Conservation (phyloP, 2,113 vertebrate genomes). For the Euleptes europaea region DNA sequence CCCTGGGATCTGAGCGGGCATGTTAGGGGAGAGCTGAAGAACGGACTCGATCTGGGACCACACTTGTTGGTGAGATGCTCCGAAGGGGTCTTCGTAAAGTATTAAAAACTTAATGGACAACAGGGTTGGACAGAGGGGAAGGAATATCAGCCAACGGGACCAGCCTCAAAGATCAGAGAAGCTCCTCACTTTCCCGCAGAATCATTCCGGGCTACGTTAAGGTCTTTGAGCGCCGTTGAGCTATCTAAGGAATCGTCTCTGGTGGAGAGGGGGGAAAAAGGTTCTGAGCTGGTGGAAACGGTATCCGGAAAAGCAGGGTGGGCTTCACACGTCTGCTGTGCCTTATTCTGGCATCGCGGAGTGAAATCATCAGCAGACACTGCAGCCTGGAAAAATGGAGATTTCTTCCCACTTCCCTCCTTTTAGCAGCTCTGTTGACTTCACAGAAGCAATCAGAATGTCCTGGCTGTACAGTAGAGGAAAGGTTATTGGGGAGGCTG, state of each 20-base stretch:
- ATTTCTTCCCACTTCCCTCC: too few species aligned
- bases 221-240: neutral
- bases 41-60: neutral
- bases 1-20: neutral
- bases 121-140: neutral
- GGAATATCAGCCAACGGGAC: neutral
- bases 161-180: too few species aligned
- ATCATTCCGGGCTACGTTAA: too few species aligned
- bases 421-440: neutral
- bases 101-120: neutral
- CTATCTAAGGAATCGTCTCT: neutral
- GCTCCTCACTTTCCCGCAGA: neutral
- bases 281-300: too few species aligned
- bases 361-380: neutral
- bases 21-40: neutral
- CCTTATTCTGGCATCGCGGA: too few species aligned
- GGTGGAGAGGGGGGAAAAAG: neutral
- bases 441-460: neutral
- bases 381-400: neutral
- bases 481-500: neutral
- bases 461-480: neutral
- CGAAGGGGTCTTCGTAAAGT: neutral
- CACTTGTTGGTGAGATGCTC: too few species aligned
- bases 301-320: neutral
- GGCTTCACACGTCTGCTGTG: neutral